Evolutionary conservation across 2,888 invertebrate genomes (phyloP).

Genomic region (Rugalucina vietnamica): DNA sequence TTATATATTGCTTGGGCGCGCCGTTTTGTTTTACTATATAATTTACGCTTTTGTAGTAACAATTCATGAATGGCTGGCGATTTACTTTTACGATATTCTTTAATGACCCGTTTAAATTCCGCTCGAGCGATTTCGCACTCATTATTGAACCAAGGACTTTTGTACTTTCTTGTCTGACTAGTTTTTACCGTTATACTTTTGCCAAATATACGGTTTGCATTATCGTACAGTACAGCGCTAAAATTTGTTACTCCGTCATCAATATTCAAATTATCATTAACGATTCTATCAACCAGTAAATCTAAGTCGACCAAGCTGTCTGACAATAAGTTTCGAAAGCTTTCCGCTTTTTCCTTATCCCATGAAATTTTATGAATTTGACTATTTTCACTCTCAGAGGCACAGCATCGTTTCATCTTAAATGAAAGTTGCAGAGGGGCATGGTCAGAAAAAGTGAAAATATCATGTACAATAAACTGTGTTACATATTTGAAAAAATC

Average conservation of each 20-base stretch:
- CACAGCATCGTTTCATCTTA: background rate
- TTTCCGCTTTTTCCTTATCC: background rate
- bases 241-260: background rate
- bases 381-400: background rate
- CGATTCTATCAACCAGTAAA: background rate
- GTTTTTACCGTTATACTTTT: background rate
- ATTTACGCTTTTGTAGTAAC: background rate
- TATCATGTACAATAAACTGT: too few relatives aligned
- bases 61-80: background rate
- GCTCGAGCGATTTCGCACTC: background rate
- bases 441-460: constrained; percentile 11
- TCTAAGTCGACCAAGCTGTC: background rate
- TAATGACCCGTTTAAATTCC: background rate
- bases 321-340: background rate
- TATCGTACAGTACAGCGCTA: background rate
- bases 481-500: background rate
- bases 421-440: constrained; percentile 10
- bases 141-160: constrained; percentile 5
- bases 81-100: background rate
- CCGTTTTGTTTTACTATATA: constrained; percentile 7
- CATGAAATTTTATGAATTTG: background rate
- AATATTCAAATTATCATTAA: background rate
- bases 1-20: background rate
- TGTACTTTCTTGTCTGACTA: background rate
- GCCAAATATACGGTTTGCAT: constrained; percentile 3